Base-by-base conservation (phyloP, 2,888 invertebrate genomes). In the Cryptocheilus praepositus region DNA sequence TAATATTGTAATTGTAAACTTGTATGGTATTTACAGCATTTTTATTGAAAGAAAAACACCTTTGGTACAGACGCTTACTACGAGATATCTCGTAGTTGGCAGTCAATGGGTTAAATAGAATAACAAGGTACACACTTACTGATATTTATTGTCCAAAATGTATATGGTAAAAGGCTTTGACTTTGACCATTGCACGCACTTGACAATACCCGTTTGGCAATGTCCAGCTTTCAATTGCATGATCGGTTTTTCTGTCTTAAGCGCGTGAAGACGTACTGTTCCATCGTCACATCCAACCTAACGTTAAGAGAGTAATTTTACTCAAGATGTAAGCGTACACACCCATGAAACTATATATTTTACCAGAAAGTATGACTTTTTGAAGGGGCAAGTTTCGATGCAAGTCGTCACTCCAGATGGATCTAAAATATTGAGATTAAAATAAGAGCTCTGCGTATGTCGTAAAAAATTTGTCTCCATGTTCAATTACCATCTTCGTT, bases 151-250 rank as follows among this genome's bases (percentile, higher is more conserved):
- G 79, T 91, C 91, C 69, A 91, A 85, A 16, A 89, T 87, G 74
- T 90, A 92, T 77, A 92, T 87, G 19, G 90, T 87, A 66, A 90
- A 90, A 0, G 91, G 91, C 79, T 89, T 90, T 15, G 89, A 89
- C 59, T 85, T 88, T 0, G 91, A 92, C 92, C 92, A 92, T 76
- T 90, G 90, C 7, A 92, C 80, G 3, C 84, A 80, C 72, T 88
- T 89, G 43, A 91, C 86, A 13, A 83, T 82, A 4, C 81, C 81
- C 8, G 70, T 82, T 72, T 72, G 80, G 36, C 36, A 36, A 43
- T 84, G 81, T 54, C 80, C 82, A 64, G 86, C 84, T 64, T 88
- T 86, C 36, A 89, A 71, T 61, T 84, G 85, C 56, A 89, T 86
- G 57, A 92, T 81, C 8, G 91, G 90, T 68, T 84, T 88, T 61